phyloP scores from a whole-genome alignment of 2,888 invertebrate genomes.

The Synanthedon tipuliformis region DNA sequence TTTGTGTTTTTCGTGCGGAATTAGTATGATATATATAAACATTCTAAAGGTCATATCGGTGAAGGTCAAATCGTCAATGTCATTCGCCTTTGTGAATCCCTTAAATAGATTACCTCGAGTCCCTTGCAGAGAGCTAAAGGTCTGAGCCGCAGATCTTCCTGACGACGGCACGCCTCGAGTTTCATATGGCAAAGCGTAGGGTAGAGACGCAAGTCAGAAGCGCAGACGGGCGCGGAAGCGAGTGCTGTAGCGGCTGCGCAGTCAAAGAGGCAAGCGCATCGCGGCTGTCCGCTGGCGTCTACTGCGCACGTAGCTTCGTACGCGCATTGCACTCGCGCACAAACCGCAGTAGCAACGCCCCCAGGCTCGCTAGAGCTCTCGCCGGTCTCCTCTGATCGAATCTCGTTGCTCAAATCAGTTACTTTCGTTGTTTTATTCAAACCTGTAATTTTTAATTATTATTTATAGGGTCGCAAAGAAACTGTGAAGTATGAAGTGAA shows the following conservation, averaged over 20 bases:
- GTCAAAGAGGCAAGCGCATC: conserved; percentile 83
- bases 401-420: conserved; percentile 44
- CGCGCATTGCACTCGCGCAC: conserved; percentile 84
- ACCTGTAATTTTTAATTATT: conserved; percentile 17
- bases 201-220: conserved; percentile 83
- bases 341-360: conserved; percentile 73
- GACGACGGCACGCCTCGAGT: conserved; percentile 84
- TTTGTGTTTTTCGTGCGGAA: too few species aligned
- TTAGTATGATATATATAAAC: too few species aligned
- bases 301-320: conserved; percentile 88
- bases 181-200: conserved; percentile 87
- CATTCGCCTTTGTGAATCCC: too few species aligned
- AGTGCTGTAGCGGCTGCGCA: conserved; percentile 70
- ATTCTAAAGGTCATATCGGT: too few species aligned
- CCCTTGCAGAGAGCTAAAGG: conserved; percentile 85
- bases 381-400: conserved; percentile 32
- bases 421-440: conserved; percentile 36
- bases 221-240: conserved; percentile 78
- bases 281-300: conserved; percentile 73
- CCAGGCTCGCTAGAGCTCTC: conserved; percentile 40
- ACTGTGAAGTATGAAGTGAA: too few species aligned
- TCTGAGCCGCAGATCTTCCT: conserved; percentile 80
- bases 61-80: too few species aligned
- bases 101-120: conserved; percentile 71
- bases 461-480: too few species aligned